Percentiles rank a stretch among this genome's conserved stretches.
These are phyloP conservation scores for Dromococcyx pavoninus DNA, from an alignment of 2,797 vertebrate species.

Conservation along the genomic window DNA sequence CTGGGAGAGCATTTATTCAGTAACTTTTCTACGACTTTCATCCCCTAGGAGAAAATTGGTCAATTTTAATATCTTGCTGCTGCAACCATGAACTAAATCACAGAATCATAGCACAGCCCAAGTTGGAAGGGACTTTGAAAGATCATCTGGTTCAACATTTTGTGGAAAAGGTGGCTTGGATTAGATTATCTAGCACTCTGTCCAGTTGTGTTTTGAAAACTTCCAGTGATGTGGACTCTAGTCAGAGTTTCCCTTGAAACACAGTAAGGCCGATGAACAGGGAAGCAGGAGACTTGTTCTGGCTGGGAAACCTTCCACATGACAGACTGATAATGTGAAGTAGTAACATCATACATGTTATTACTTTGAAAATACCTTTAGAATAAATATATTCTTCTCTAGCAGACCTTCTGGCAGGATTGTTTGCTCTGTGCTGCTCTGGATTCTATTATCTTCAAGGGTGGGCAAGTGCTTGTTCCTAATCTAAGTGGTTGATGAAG, in stretches of 20 bases:
- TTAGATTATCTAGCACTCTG: background rate
- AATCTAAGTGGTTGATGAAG: background rate
- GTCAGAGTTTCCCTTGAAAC: background rate
- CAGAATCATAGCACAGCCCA: background rate
- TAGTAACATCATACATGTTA: background rate
- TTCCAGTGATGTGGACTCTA: background rate
- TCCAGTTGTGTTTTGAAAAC: background rate
- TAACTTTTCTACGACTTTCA: background rate
- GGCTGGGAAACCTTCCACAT: background rate
- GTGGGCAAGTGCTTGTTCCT: background rate
- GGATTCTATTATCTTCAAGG: background rate
- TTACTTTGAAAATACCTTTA: background rate
- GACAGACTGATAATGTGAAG: background rate
- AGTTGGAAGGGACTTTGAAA: background rate
- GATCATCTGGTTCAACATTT: background rate
- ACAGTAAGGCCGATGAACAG: fast-evolving
- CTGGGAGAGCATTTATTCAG: background rate
- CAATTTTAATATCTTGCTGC: background rate
- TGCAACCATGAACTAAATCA: background rate
- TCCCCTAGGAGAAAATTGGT: background rate
- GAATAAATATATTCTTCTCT: background rate
- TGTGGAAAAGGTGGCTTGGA: background rate
- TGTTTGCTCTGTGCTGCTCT: background rate
- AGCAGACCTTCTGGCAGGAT: background rate
- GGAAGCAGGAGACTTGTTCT: background rate